These are phyloP conservation scores for Myopa tessellatipennis DNA, from an alignment of 2,888 invertebrate genomes.

Conservation along the genomic window DNA sequence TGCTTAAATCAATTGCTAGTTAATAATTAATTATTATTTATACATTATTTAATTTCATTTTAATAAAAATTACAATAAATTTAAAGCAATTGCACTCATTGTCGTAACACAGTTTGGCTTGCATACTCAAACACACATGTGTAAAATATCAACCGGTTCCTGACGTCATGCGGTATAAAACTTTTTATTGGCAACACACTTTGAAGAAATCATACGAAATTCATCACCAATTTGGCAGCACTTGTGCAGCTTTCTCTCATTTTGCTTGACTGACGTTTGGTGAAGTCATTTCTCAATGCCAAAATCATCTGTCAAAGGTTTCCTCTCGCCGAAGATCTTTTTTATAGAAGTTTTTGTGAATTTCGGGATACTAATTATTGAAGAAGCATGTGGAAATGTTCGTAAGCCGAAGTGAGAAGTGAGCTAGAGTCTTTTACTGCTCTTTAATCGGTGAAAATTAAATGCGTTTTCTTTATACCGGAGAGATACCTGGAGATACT, in stretches of 20 bases:
- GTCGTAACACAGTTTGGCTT: neutral
- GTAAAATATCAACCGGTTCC: conserved; percentile 12
- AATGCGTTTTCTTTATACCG: conserved; percentile 16
- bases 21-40: too few species aligned
- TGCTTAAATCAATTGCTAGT: too few species aligned
- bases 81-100: neutral
- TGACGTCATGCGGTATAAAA: conserved; percentile 1
- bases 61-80: neutral
- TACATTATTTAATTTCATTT: neutral
- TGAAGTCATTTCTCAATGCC: conserved; percentile 31
- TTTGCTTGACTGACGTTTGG: conserved; percentile 20
- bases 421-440: conserved; percentile 2
- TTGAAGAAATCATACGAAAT: neutral
- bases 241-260: conserved; percentile 17
- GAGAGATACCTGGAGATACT: neutral
- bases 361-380: conserved; percentile 27
- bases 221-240: conserved; percentile 26
- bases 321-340: conserved; percentile 18
- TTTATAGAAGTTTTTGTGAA: conserved; percentile 31
- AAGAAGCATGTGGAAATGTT: conserved; percentile 26
- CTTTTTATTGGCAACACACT: conserved; percentile 12
- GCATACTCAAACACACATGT: neutral
- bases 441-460: conserved; percentile 1
- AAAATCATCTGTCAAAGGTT: conserved; percentile 38
- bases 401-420: conserved; percentile 1